Percentiles rank a stretch among this genome's conserved stretches.
These are phyloP conservation scores for Ephialtes manifestator DNA, from an alignment of 2,888 invertebrate species.

Conservation along the genomic window DNA sequence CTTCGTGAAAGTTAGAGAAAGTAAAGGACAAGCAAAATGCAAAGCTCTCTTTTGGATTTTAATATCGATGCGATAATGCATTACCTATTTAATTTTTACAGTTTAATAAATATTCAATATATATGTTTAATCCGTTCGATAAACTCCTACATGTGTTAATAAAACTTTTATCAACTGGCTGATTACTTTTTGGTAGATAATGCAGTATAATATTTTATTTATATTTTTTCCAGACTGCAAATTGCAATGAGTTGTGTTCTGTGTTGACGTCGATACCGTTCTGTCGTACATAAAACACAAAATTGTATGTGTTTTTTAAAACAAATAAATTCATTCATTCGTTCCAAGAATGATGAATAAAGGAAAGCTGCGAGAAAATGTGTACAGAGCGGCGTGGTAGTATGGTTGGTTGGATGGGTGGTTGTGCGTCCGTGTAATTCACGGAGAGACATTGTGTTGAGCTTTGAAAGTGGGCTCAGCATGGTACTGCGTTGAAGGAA, in stretches of 20 bases:
- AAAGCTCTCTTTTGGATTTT: too few species aligned
- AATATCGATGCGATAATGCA: too few species aligned
- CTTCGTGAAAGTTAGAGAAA: too few species aligned
- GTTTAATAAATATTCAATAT: too few species aligned
- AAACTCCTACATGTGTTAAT: too few species aligned
- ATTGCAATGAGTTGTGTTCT: neutral
- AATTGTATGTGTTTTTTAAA: neutral
- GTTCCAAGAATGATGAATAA: constrained; percentile 29
- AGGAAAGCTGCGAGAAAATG: constrained; percentile 28
- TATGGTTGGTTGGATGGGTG: constrained; percentile 5
- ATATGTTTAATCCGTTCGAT: too few species aligned
- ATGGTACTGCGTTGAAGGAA: constrained; percentile 55
- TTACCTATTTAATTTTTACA: too few species aligned
- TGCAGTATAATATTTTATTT: neutral
- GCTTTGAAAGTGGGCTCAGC: constrained; percentile 45
- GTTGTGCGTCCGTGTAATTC: constrained; percentile 40
- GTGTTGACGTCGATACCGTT: neutral
- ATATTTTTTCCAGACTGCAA: constrained; percentile 2
- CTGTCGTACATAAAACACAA: neutral
- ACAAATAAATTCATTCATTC: constrained; percentile 41
- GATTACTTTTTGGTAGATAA: too few species aligned
- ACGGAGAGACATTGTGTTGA: constrained; percentile 32
- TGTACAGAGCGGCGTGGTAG: constrained; percentile 8
- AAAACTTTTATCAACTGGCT: too few species aligned
- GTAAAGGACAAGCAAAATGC: too few species aligned